These are phyloP conservation scores for Spatula clypeata DNA, from an alignment of 2,797 vertebrate species.

Conservation along the genomic window DNA sequence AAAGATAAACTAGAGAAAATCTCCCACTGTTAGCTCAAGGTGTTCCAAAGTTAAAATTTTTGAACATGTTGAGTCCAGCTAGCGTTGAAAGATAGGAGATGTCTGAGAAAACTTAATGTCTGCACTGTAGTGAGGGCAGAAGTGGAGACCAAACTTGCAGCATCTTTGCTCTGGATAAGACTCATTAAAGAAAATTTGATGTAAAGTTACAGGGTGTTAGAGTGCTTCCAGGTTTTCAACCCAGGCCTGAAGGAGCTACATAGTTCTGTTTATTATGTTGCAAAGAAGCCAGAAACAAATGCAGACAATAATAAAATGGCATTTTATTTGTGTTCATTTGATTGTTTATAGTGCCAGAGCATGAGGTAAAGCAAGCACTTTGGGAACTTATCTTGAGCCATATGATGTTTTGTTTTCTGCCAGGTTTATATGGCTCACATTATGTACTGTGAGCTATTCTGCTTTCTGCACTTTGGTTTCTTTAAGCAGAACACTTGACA, in stretches of 20 bases:
- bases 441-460: neutral
- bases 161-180: neutral
- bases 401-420: neutral
- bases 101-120: neutral
- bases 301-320: neutral
- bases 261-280: neutral
- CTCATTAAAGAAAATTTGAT: neutral
- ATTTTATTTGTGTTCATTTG: neutral
- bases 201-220: neutral
- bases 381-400: neutral
- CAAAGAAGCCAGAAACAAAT: slow-evolving; percentile 12
- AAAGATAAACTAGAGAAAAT: neutral
- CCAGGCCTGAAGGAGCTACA: neutral
- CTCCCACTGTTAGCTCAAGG: neutral
- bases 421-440: neutral
- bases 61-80: neutral
- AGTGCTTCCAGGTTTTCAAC: neutral
- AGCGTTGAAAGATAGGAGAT: neutral
- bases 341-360: neutral
- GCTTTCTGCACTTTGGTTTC: neutral
- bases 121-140: neutral
- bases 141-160: neutral
- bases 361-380: neutral
- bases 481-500: neutral
- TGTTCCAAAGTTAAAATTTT: neutral